Base-by-base conservation (phyloP, 35 echinoderm and acorn worm species). In the Patiria miniata region DNA sequence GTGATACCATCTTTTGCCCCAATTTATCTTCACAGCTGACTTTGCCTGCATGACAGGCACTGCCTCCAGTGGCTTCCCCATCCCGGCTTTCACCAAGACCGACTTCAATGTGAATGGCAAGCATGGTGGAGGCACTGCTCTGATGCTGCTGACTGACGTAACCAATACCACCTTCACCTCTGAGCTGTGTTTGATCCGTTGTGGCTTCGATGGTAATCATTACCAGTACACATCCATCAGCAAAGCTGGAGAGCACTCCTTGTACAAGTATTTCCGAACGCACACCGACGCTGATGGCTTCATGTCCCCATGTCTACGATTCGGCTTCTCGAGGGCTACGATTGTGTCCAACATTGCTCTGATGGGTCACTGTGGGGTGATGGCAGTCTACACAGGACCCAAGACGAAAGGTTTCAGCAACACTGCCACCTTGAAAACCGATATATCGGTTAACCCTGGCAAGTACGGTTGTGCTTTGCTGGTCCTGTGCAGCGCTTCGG, bases 181-280 rank as follows among this genome's bases (percentile, higher is more conserved):
- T 29, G 82, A 94, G 29, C 42, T 89, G 28, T 59, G 73, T 37
- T 56, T 95, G 16, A 77, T 95, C 7, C 85, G 93, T 10, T 95
- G 93, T 65, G 93, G 93, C 39, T 86, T 91, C 54, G 86, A 80
- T 55, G 93, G 93, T 22, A 95, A 95, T 60, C 85, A 83, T 7
- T 89, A 69, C 51, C 61, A 86, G 40, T 52, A 34, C 21, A 85
- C 34, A 40, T 91, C 89, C 23, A 16, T 95, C 0, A 81, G 57
- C 2, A 86, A 91, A 79, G 79, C 17, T 5, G 93, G 93, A 1
- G 60, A 78, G 10, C 93, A 95, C 86, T 85, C 68, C 34, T 85
- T 95, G 19, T 95, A 95, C 55, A 55, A 91, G 6, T 91, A 69
- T 79, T 81, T 91, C 33, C 77, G 83, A 51, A 68, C 88, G 23